Evolutionary conservation across 2,888 invertebrate species (phyloP), one percentile per base, ranked within the genome.

Genomic region (Caenorhabditis parvicauda): DNA sequence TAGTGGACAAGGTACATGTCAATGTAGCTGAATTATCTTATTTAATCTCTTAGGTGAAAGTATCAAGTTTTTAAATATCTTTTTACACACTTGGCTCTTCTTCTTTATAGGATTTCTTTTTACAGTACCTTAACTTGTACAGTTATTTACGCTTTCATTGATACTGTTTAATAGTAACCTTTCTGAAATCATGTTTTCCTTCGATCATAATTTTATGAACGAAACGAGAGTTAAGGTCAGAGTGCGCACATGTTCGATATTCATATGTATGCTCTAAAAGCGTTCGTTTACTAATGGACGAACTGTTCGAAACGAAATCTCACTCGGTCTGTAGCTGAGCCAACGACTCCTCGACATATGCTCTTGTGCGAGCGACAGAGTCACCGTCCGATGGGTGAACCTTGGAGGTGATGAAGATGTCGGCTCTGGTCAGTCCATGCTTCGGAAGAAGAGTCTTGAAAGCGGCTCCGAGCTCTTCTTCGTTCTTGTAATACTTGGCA

Each of bases 321-420:
- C 27, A 72, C 72, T 64, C 63, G 1, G 70, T 70, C 41, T 67
- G 58, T 7, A 77, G 59, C 39, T 62, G 64, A 29, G 43, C 45
- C 50, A 77, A 45, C 9, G 75, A 71, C 32, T 77, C 75, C n/a
- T 73, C 69, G 12, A 77, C 67, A 17, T 45, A 50, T 41, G 55
- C 24, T 3, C 54, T 50, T 4, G 67, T 53, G 6, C 41, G 55
- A 25, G 64, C 65, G 12, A 46, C 39, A 17, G 59, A 54, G 42
- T 70, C 55, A 7, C 66, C 64, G 22, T 41, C 38, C 14, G 54
- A 52, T 7, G 78, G 76, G 57, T 64, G 75, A 38, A 90, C 82
- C 84, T 91, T 91, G 19, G 89, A 88, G 3, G 90, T 90, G 12
- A 91, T 85, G 79, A 89, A 90, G 54, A 91, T 85, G 77, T 91